Conservation (phyloP, 1,140 invertebrate genomes). For the Eurosta solidaginis region DNA sequence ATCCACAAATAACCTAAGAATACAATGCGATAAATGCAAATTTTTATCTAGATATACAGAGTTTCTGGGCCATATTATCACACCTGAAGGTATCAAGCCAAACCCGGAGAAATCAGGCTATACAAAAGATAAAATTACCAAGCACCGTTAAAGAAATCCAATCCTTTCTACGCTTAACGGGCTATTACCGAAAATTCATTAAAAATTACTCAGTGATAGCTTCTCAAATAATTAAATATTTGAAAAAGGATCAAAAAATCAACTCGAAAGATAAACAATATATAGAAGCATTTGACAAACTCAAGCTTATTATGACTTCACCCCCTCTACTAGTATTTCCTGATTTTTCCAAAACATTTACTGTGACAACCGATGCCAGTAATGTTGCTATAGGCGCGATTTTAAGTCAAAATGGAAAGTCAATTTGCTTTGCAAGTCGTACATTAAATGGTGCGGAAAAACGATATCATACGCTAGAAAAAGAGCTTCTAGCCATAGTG, state of each 20-base stretch:
- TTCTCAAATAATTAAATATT: background rate
- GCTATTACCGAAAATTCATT: conserved; percentile 57
- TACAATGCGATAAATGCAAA: too few species aligned
- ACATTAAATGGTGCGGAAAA: conserved; percentile 56
- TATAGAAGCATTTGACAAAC: too few species aligned
- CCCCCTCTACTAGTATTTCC: too few species aligned
- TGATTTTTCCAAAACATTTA: conserved; percentile 39
- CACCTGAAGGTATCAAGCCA: conserved; percentile 45
- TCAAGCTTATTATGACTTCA: too few species aligned
- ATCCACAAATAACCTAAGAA: too few species aligned
- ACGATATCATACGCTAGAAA: conserved; percentile 59
- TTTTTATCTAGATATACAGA: conserved; percentile 15
- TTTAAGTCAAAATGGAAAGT: conserved; percentile 47
- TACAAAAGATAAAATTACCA: conserved; percentile 39
- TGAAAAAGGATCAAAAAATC: conserved; percentile 37
- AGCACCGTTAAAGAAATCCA: conserved; percentile 39
- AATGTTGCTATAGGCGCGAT: conserved; percentile 44
- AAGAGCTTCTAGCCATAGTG: conserved; percentile 57
- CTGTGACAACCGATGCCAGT: conserved; percentile 37
- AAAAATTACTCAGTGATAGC: too few species aligned
- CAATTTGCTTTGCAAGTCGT: conserved; percentile 56
- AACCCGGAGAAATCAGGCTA: conserved; percentile 38
- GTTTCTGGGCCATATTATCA: conserved; percentile 14
- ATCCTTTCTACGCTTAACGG: conserved; percentile 38
- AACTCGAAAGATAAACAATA: conserved; percentile 42